Percentiles rank a stretch among this genome's conserved stretches.
phyloP scores from a whole-genome alignment of 2,888 invertebrate species.

The Rotaria macrura region DNA sequence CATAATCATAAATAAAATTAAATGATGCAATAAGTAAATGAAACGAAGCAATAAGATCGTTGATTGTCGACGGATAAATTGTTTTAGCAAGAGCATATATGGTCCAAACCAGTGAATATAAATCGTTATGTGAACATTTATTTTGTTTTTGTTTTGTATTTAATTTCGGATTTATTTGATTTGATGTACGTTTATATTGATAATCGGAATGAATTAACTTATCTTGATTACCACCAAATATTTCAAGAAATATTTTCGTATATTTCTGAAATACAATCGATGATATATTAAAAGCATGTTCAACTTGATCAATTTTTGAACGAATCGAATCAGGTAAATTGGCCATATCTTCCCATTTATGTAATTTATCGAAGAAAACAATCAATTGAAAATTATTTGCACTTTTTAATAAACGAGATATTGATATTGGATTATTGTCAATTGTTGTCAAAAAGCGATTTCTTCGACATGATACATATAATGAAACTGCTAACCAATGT shows the following conservation, averaged over 20 bases:
- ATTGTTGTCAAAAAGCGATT: neutral
- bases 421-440: neutral
- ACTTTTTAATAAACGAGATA: neutral
- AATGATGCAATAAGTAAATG: neutral
- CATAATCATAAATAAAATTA: neutral
- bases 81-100: neutral
- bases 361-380: neutral
- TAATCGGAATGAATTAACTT: neutral
- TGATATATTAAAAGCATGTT: neutral
- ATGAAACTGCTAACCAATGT: neutral
- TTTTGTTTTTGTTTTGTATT: neutral
- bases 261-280: neutral
- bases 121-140: neutral
- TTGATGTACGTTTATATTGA: neutral
- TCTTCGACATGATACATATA: neutral
- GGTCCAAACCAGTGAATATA: neutral
- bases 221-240: neutral
- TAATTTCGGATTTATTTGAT: neutral
- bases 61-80: neutral
- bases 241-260: neutral
- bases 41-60: neutral
- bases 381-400: neutral
- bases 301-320: neutral
- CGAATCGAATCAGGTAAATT: neutral
- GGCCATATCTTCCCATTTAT: conserved; percentile 4